Conservation (phyloP, 2,113 vertebrate genomes). For the Heliornis fulica region DNA sequence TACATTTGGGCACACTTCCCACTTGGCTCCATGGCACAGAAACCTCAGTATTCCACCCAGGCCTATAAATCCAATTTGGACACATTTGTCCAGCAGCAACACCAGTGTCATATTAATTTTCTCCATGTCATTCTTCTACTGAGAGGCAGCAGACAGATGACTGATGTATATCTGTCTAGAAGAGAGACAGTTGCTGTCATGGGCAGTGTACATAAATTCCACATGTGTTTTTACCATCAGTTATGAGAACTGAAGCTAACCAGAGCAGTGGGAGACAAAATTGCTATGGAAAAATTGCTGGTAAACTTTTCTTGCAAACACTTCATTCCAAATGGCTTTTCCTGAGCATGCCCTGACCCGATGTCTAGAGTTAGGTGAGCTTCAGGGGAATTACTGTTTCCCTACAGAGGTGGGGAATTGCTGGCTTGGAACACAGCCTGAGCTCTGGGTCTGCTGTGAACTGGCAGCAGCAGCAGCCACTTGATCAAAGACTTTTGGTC, state of each 20-base stretch:
- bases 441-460: background rate
- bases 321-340: background rate
- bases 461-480: accelerated
- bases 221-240: background rate
- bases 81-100: background rate
- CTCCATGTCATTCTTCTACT: background rate
- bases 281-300: background rate
- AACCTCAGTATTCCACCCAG: background rate
- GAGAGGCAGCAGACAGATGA: background rate
- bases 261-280: background rate
- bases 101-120: background rate
- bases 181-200: background rate
- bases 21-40: background rate
- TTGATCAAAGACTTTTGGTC: background rate
- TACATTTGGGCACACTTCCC: background rate
- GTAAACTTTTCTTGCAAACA: background rate
- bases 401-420: background rate
- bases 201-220: background rate
- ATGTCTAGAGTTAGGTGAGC: background rate
- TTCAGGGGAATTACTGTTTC: background rate
- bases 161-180: background rate
- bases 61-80: background rate
- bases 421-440: background rate
- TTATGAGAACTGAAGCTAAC: accelerated
- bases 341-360: background rate